phyloP scores from a whole-genome alignment of 2,113 vertebrate genomes.

The Melanotaenia duboulayi region DNA sequence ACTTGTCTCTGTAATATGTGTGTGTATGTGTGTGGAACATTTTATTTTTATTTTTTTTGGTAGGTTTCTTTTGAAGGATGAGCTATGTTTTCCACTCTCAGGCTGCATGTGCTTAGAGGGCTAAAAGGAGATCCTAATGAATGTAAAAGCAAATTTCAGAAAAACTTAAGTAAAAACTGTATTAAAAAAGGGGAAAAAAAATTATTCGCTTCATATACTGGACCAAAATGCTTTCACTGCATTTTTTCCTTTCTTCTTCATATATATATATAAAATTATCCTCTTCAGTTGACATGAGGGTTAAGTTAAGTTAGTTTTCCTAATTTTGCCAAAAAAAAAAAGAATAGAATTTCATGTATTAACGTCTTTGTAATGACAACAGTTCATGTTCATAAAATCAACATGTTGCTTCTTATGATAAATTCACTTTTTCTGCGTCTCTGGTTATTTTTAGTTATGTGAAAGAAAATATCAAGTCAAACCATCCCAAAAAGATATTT shows the following conservation, averaged over 20 bases:
- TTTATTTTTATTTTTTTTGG: conserved; percentile 45
- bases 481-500: rapidly evolving
- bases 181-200: conserved; percentile 10
- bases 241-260: conserved; percentile 1
- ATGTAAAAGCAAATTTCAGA: conserved; percentile 80
- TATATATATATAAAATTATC: background rate
- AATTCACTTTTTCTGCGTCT: conserved; percentile 19
- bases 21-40: conserved; percentile 20
- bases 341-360: conserved; percentile 63
- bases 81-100: conserved; percentile 69
- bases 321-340: conserved; percentile 54
- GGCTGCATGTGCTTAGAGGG: conserved; percentile 84
- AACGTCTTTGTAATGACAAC: conserved; percentile 72
- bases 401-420: conserved; percentile 71
- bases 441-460: background rate
- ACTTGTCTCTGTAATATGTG: conserved; percentile 42
- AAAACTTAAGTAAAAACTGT: conserved; percentile 57
- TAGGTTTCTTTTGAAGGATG: conserved; percentile 31
- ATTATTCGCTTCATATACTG: conserved; percentile 63
- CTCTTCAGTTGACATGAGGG: conserved; percentile 45
- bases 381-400: conserved; percentile 79
- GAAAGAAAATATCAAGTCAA: background rate
- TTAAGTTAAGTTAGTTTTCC: conserved; percentile 28
- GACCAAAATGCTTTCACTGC: conserved; percentile 78
- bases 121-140: conserved; percentile 82